Percentiles rank a stretch among this genome's conserved stretches.
Conservation (phyloP, 2,113 vertebrate genomes). For the Sceloporus tristichus region DNA sequence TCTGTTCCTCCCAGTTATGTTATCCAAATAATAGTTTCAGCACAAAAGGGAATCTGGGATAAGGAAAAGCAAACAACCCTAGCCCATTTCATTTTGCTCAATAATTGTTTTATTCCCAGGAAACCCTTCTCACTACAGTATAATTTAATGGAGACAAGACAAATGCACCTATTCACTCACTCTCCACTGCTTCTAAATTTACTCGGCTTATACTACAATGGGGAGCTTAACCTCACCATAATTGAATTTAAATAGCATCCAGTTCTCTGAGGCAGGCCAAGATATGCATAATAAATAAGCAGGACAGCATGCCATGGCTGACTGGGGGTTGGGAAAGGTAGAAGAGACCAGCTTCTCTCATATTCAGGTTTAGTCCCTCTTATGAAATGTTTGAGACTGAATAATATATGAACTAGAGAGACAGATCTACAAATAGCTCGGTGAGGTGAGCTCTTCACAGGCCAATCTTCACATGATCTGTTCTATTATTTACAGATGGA, state of each 20-base stretch:
- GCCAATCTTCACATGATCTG: slow-evolving; percentile 9
- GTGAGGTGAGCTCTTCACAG: background rate
- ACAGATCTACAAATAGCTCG: background rate
- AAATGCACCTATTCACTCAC: slow-evolving; percentile 69
- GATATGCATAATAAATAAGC: slow-evolving; percentile 62
- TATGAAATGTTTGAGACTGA: background rate
- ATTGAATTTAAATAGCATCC: slow-evolving; percentile 72
- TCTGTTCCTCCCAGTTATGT: slow-evolving; percentile 34
- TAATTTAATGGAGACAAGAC: slow-evolving; percentile 71
- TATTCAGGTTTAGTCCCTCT: background rate
- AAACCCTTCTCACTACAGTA: slow-evolving; percentile 54
- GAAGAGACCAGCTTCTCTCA: background rate
- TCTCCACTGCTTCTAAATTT: slow-evolving; percentile 72
- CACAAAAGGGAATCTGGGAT: slow-evolving; percentile 47
- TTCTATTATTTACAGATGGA: slow-evolving; percentile 24
- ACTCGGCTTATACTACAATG: slow-evolving; percentile 61
- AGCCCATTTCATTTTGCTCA: slow-evolving; percentile 61
- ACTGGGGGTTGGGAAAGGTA: too few relatives aligned
- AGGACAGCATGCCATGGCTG: background rate
- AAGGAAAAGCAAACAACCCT: slow-evolving; percentile 46
- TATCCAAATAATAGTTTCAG: slow-evolving; percentile 53
- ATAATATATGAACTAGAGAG: slow-evolving; percentile 15
- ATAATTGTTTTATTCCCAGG: slow-evolving; percentile 64
- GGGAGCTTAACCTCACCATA: slow-evolving; percentile 65
- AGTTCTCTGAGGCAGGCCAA: slow-evolving; percentile 58